Evolutionary conservation across 1,140 invertebrate genomes (phyloP), one percentile per base, ranked within the genome.

Genomic region (Oreohelix idahoensis): DNA sequence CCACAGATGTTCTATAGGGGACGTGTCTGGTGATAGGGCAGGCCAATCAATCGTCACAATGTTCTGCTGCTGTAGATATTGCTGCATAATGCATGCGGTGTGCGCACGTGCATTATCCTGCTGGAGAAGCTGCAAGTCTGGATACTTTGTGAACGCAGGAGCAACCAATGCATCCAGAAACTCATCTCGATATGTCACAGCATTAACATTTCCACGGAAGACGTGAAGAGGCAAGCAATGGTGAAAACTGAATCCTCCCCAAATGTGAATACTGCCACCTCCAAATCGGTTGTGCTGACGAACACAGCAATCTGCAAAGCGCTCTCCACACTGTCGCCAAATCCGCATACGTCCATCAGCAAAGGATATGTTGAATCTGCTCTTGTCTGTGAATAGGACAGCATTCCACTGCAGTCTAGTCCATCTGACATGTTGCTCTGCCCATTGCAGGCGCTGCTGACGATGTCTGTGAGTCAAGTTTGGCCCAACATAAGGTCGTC

Each of bases 361-460:
- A 29, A 66, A 29, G 63, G 63, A 66, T 29, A 32, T 1, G 29
- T 32, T 66, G 29, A 66, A 66, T 29, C n/a, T 29, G 63, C 63
- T 66, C 17, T 29, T n/a, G 29, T 66, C 63, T 66, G 63, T 32
- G 63, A 66, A 66, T 32, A 66, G 8, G n/a, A 66, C 29, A 8
- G n/a, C n/a, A 32, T 32, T 35, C 29, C 63, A 66, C 29, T 66
- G 53, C 53, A 23, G 53, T 58, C 53, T 58, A 58, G 53, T 58
- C 53, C 53, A 58, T 58, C 53, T 58, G 53, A 58, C 53, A 58
- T 58, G 53, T 58, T 58, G 53, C 23, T 58, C 53, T 58, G 53
- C 53, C 53, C 53, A 58, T 58, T 58, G 42, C 53, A n/a, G 53
- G 53, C 53, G 53, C 53, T 58, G 53, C 53, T 58, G 26, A 58